Evolutionary conservation across 2,113 vertebrate genomes (phyloP).

Genomic region (Sphaerodactylus townsendi): DNA sequence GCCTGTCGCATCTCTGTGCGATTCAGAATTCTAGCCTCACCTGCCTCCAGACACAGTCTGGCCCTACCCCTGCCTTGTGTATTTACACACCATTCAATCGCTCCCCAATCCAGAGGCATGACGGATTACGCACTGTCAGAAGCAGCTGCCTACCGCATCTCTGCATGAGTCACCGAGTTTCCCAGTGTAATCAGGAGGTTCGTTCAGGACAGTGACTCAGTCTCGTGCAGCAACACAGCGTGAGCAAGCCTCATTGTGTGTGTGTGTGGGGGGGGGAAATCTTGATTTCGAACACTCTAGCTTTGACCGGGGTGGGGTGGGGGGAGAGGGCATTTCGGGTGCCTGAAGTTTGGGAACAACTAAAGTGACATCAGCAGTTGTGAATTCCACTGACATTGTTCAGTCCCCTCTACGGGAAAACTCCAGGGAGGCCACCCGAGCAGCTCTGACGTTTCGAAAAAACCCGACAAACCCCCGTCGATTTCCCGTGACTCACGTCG

Average conservation of each 20-base stretch:
- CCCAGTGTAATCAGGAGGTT: background rate
- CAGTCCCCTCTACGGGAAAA: background rate
- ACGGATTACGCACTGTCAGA: background rate
- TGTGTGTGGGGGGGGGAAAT: too few species aligned
- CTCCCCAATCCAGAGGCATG: background rate
- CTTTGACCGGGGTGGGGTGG: too few species aligned
- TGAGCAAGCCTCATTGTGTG: too few species aligned
- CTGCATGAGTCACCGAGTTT: background rate
- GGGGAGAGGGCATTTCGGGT: too few species aligned
- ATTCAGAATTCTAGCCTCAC: too few species aligned
- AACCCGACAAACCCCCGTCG: background rate
- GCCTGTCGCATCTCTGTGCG: too few species aligned
- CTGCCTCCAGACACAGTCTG: too few species aligned
- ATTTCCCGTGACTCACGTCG: too few species aligned
- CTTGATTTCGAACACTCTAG: too few species aligned
- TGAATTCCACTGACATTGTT: background rate
- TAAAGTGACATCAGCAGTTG: background rate
- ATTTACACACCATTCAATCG: background rate
- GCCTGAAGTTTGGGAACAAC: too few species aligned
- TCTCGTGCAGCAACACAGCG: background rate
- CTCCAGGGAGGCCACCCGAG: background rate
- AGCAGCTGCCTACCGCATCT: background rate
- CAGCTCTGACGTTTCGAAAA: too few species aligned
- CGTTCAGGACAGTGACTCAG: background rate
- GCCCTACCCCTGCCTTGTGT: background rate